Evolutionary conservation across 2,888 invertebrate genomes (phyloP), one percentile per base, ranked within the genome.

Genomic region (Phragmatobia fuliginosa): DNA sequence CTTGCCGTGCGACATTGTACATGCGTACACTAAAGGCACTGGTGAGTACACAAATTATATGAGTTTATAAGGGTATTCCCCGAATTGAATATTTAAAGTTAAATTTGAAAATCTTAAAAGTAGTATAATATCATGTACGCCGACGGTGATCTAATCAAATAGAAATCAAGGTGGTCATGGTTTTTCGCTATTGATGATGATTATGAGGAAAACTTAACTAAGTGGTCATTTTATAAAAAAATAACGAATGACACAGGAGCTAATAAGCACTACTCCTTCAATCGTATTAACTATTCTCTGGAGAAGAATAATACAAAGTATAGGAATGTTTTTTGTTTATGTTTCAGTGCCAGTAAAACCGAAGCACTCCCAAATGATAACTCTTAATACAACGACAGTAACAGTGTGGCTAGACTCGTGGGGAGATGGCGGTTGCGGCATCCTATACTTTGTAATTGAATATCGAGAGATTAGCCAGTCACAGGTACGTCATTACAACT

Each of bases 351-450:
- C 97, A 0, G 97, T 97, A 5, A 97, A 97, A 85, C 97, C 97
- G 1, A 97, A 97, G 83, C 97, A 97, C 84, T 97, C 97, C 0
- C 97, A 97, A 88, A 97, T 97, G 96, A 96, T 97, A 75, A 98
- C 98, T 0, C 96, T 98, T 83, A 98, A 98, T 88, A 97, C 98
- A 0, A 98, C 98, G 0, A 97, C 98, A 70, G 98, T 98, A 67
- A 98, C 98, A 0, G 96, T 98, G 33, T 98, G 98, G 97, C 91
- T 98, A 78, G 98, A 98, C 90, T 97, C 97, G 0, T 98, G 98
- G 98, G 97, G 97, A 52, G 98, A 98, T 84, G 98, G 98, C 1
- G 98, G 98, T 32, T 98, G 98, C 86, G 98, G 98, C 4, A 98
- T 98, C 77, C 96, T 97, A 14, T 97, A 98, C 92, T 98, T 98